A percentile compares a stretch with the other conserved stretches of the same genome.
phyloP scores from a whole-genome alignment of 2,797 vertebrate species.

The Schizopygopsis malacanthus region DNA sequence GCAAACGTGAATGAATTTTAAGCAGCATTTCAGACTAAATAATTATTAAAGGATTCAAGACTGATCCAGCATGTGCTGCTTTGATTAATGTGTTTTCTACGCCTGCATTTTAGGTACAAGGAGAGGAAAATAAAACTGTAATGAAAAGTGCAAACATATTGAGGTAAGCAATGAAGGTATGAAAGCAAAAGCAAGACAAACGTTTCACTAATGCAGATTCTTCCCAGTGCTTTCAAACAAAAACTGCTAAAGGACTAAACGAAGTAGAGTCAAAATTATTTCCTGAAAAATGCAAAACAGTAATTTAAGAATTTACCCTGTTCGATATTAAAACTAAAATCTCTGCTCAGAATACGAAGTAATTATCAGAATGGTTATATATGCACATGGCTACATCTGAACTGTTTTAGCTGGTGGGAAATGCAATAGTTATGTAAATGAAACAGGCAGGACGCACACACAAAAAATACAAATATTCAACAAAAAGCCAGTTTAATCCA shows the following conservation, averaged over 20 bases:
- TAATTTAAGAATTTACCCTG: not conserved
- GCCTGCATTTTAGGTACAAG: slow-evolving; percentile 30
- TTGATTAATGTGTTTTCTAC: slow-evolving; percentile 75
- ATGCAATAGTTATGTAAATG: slow-evolving; percentile 30
- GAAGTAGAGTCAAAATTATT: not conserved
- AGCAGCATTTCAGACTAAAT: slow-evolving; percentile 16
- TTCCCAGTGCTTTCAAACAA: not conserved
- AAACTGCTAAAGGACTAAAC: not conserved
- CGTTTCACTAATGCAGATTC: slow-evolving; percentile 15
- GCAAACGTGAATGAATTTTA: slow-evolving; percentile 11
- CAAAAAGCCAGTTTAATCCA: slow-evolving; percentile 8
- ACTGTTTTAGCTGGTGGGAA: slow-evolving; percentile 10
- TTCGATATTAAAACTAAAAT: not conserved
- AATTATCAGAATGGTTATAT: slow-evolving; percentile 9
- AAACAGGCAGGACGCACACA: not conserved
- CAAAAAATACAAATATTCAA: not conserved
- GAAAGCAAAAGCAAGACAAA: slow-evolving; percentile 35
- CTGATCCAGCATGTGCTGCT: slow-evolving; percentile 71
- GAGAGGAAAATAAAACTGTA: slow-evolving; percentile 22
- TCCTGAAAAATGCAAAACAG: not conserved
- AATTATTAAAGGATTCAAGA: slow-evolving; percentile 24
- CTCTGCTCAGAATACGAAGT: not conserved
- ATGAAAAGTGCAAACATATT: slow-evolving; percentile 38
- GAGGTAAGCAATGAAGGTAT: slow-evolving; percentile 22
- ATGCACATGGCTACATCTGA: not conserved